Evolutionary conservation across 2,888 invertebrate genomes (phyloP), one percentile per base, ranked within the genome.

Genomic region (Craniophora ligustri): DNA sequence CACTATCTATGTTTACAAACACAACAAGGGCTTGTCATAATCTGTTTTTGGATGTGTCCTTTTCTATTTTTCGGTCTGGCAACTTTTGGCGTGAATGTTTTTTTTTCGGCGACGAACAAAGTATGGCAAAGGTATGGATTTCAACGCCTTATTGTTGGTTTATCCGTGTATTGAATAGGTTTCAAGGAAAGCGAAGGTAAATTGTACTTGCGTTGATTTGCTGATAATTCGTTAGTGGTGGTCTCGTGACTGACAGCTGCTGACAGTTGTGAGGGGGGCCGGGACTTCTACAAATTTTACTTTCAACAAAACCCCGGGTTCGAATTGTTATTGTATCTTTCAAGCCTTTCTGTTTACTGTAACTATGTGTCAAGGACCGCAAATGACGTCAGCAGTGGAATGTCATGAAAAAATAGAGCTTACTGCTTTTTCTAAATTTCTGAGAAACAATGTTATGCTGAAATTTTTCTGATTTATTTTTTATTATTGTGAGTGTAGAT

Each of bases 1-100:
- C 51, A 75, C 75, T 72, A 84, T 78, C 80, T 76, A 66, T 93
- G 93, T 93, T 92, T 93, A 92, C 92, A 92, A 92, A 92, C 93
- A 93, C 85, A 93, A 93, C 90, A 93, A 82, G 87, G 89, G 90
- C 88, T 89, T 90, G 92, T 91, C 88, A 89, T 92, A 92, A 92
- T 92, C 93, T 92, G 86, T 91, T 91, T 92, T 92, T 82, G 82
- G 82, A 89, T 85, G 81, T 85, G 84, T 84, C 88, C 84, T 84
- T 84, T 72, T 86, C 87, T 88, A 88, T 86, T 89, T 89, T 89
- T 88, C 85, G 88, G 83, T 88, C 85, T 86, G 82, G 86, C 86
- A 88, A 91, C 85, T 89, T 88, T 88, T 82, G 75, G 80, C 75
- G 64, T 72, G 77, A 81, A 82, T 82, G 80, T 85, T 85, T 87